phyloP scores from a whole-genome alignment of 2,113 vertebrate species.

The Cariama cristata region DNA sequence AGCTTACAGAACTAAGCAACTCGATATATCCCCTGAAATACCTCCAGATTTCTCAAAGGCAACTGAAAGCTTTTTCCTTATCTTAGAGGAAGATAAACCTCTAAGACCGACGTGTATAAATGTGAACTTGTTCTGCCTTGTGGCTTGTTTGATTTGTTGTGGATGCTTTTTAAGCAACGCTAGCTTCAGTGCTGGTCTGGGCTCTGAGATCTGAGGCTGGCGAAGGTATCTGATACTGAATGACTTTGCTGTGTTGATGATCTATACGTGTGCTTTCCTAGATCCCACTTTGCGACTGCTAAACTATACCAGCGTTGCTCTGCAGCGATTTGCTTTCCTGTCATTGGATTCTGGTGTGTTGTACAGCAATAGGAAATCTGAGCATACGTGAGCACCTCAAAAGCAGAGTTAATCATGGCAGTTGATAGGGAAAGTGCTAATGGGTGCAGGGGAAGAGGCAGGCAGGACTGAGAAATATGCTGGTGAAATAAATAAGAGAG shows the following conservation, averaged over 20 bases:
- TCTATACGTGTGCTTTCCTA: neutral
- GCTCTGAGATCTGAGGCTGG: neutral
- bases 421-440: neutral
- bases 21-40: neutral
- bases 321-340: neutral
- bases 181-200: neutral
- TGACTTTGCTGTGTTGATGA: neutral
- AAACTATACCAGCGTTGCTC: neutral
- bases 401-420: neutral
- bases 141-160: neutral
- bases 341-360: neutral
- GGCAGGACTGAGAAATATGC: neutral
- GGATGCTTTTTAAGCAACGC: neutral
- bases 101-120: neutral
- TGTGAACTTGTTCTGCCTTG: neutral
- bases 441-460: neutral
- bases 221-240: neutral
- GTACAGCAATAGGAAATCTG: neutral
- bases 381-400: neutral
- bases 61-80: slow-evolving; percentile 3
- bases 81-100: neutral
- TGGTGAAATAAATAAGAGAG: neutral
- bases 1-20: neutral
- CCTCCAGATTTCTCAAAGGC: neutral
- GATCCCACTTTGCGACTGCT: neutral